phyloP scores from a whole-genome alignment of 1,140 invertebrate genomes.

The Calephelis virginiensis region DNA sequence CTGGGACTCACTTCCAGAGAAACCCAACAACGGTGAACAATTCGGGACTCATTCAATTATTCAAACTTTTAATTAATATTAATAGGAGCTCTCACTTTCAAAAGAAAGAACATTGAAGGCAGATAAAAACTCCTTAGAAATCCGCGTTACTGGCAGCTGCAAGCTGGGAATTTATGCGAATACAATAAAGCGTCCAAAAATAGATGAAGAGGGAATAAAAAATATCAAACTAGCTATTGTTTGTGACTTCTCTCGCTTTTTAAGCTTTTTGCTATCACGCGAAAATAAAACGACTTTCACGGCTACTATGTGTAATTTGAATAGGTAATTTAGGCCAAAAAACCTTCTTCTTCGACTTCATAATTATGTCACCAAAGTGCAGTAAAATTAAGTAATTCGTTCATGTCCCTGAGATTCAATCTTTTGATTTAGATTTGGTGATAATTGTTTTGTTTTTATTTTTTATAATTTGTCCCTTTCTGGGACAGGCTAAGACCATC shows the following conservation, averaged over 20 bases:
- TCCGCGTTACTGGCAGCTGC: slow-evolving; percentile 67
- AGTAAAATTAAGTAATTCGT: too few relatives aligned
- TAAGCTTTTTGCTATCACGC: too few relatives aligned
- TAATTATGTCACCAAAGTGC: too few relatives aligned
- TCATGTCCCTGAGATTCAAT: too few relatives aligned
- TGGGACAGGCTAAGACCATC: too few relatives aligned
- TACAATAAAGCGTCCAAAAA: slow-evolving; percentile 74
- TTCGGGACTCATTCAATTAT: slow-evolving; percentile 75
- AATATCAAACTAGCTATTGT: slow-evolving; percentile 69
- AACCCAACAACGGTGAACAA: slow-evolving; percentile 68
- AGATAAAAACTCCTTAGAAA: slow-evolving; percentile 76
- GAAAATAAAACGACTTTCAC: too few relatives aligned
- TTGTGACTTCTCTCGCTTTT: slow-evolving; percentile 22
- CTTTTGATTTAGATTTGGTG: too few relatives aligned
- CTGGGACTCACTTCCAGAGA: slow-evolving; percentile 56
- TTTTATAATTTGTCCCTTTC: too few relatives aligned
- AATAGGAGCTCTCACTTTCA: slow-evolving; percentile 73
- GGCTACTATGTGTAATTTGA: too few relatives aligned
- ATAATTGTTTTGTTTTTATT: too few relatives aligned
- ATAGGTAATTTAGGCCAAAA: too few relatives aligned
- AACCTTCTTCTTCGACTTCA: too few relatives aligned
- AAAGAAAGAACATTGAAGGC: slow-evolving; percentile 71
- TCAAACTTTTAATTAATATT: slow-evolving; percentile 78
- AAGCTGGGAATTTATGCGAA: slow-evolving; percentile 71
- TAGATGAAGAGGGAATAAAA: slow-evolving; percentile 62